phyloP scores from a whole-genome alignment of 2,888 invertebrate genomes.

The Habrosyne pyritoides region DNA sequence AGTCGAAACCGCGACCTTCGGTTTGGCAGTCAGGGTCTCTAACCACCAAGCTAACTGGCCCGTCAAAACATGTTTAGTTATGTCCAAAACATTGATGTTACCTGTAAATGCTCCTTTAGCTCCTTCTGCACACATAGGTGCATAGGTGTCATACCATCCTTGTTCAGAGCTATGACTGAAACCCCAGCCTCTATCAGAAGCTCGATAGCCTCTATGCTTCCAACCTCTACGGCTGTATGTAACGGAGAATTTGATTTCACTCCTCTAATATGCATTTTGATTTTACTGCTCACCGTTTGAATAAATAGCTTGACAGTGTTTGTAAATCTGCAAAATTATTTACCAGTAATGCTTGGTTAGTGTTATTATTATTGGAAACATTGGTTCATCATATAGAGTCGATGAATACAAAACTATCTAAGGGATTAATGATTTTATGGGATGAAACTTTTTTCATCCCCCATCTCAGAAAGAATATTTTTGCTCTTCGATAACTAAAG shows the following conservation, averaged over 20 bases:
- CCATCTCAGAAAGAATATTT: too few species aligned
- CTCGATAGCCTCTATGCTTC: slow-evolving; percentile 66
- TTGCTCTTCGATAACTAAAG: too few species aligned
- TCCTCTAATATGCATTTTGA: neutral
- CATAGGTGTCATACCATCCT: slow-evolving; percentile 74
- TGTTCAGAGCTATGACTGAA: slow-evolving; percentile 65
- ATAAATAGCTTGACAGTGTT: slow-evolving; percentile 58
- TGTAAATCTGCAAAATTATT: slow-evolving; percentile 45
- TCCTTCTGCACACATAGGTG: slow-evolving; percentile 77
- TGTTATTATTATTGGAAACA: too few species aligned
- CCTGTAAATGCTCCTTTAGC: slow-evolving; percentile 69
- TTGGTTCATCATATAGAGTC: too few species aligned
- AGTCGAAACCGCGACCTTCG: too few species aligned
- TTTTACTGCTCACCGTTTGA: slow-evolving; percentile 26
- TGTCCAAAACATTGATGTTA: slow-evolving; percentile 25
- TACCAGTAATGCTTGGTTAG: too few species aligned
- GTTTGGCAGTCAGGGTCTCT: too few species aligned
- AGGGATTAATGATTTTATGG: too few species aligned
- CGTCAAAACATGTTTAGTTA: too few species aligned
- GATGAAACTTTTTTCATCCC: too few species aligned
- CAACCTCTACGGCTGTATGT: slow-evolving; percentile 78
- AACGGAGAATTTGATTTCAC: slow-evolving; percentile 53
- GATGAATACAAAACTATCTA: too few species aligned
- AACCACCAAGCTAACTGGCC: too few species aligned
- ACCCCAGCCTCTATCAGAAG: slow-evolving; percentile 70